Percentiles rank a stretch among this genome's conserved stretches.
Evolutionary conservation across 92 coral and sea anemone genomes (phyloP).

Genomic region (Pocillopora grandis): DNA sequence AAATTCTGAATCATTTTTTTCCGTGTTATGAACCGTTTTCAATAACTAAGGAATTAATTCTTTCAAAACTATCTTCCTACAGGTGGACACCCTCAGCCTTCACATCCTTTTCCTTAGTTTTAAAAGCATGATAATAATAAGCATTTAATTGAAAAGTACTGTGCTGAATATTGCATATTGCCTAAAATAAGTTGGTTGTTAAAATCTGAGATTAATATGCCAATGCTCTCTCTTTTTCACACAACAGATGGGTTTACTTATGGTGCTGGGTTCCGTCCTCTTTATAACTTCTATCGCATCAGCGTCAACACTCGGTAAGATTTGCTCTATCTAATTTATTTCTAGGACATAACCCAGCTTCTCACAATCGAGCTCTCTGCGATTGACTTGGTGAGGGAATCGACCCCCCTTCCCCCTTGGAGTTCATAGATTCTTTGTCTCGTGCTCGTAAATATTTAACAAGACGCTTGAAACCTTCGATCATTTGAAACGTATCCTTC

Average conservation of each 20-base stretch:
- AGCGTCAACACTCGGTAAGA: constrained; percentile 50
- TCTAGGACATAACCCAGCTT: not conserved
- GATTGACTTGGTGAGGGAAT: no score
- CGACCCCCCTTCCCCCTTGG: no score
- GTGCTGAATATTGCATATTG: not conserved
- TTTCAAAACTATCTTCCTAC: not conserved
- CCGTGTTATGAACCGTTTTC: not conserved
- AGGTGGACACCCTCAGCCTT: not conserved
- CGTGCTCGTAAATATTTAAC: no score
- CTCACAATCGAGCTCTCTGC: not conserved
- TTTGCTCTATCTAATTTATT: not conserved
- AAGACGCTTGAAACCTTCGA: no score
- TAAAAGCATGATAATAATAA: not conserved
- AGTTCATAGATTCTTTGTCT: no score
- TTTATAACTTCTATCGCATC: constrained; percentile 42
- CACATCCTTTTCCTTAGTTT: not conserved
- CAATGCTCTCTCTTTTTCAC: not conserved
- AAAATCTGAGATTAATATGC: not conserved
- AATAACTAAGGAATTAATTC: not conserved
- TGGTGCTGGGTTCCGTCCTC: constrained; percentile 51
- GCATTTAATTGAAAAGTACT: no score
- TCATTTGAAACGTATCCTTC: no score
- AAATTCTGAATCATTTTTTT: not conserved
- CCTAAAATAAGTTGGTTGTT: not conserved
- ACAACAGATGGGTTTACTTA: constrained; percentile 50